Percentiles rank a stretch among this genome's conserved stretches.
Conservation (phyloP, 2,888 invertebrate genomes). For the Agonopterix arenella region DNA sequence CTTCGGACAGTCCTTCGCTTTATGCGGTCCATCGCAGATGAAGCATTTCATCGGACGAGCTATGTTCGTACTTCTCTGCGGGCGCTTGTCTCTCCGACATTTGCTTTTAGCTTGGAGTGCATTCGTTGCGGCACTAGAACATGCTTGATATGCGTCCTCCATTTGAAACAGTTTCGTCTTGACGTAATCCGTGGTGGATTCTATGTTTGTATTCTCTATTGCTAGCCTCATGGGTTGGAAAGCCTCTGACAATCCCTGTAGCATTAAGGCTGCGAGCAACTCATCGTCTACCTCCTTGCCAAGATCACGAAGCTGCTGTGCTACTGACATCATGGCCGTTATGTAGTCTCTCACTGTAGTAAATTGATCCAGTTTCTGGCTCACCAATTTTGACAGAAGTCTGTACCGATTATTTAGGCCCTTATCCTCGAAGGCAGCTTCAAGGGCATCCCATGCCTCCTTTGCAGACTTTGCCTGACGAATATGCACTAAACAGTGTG, state of each 20-base stretch:
- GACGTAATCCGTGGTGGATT: slow-evolving; percentile 1
- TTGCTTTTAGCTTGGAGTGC: neutral
- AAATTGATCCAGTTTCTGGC: neutral
- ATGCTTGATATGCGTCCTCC: neutral
- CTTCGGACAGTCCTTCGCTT: neutral
- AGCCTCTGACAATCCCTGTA: neutral
- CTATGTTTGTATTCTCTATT: neutral
- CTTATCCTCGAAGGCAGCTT: too few relatives aligned
- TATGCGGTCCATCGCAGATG: neutral
- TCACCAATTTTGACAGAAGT: neutral
- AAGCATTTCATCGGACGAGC: neutral
- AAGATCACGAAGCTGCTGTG: neutral
- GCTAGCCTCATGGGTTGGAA: neutral
- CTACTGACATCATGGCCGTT: neutral
- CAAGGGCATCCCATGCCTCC: too few relatives aligned
- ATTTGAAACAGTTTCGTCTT: neutral
- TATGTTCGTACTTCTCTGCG: neutral
- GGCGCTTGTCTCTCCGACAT: too few relatives aligned
- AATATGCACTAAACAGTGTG: too few relatives aligned
- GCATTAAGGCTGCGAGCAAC: too few relatives aligned
- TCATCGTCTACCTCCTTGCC: neutral
- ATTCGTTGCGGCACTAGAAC: neutral
- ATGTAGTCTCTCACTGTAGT: neutral
- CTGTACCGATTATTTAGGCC: neutral
- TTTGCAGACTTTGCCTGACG: too few relatives aligned